Evolutionary conservation across 2,797 vertebrate species (phyloP).

Genomic region (Carcharodon carcharias): DNA sequence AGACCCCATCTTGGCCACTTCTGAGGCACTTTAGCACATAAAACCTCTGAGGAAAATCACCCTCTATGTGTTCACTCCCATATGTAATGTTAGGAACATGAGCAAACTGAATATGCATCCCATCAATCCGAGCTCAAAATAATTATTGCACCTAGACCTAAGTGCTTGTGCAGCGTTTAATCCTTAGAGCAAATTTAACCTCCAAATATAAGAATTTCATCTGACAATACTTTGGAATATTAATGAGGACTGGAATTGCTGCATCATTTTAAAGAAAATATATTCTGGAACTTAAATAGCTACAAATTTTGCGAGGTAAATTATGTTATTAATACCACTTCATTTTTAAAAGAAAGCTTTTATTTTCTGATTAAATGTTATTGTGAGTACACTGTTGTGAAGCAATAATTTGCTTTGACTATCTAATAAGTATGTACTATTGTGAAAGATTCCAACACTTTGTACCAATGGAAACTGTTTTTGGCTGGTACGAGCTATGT

Average conservation of each 20-base stretch:
- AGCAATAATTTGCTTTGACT: background rate
- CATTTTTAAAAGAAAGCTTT: background rate
- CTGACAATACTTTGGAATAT: background rate
- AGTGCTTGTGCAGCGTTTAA: too few relatives aligned
- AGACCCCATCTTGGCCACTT: too few relatives aligned
- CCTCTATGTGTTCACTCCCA: too few relatives aligned
- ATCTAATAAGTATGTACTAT: background rate
- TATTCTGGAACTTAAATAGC: background rate
- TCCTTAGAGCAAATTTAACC: too few relatives aligned
- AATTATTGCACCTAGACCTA: too few relatives aligned
- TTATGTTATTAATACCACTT: background rate
- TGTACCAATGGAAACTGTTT: constrained; percentile 34
- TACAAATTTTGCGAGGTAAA: background rate
- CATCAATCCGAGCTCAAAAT: too few relatives aligned
- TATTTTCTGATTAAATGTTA: background rate
- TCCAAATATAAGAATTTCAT: too few relatives aligned
- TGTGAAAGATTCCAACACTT: background rate
- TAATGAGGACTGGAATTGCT: background rate
- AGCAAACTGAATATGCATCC: too few relatives aligned
- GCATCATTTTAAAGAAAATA: background rate
- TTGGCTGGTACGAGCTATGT: background rate
- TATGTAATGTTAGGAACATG: too few relatives aligned
- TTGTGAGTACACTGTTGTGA: background rate
- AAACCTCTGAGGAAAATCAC: too few relatives aligned
- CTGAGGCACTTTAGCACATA: too few relatives aligned